Percentiles rank a stretch among this genome's conserved stretches.
Conservation (phyloP, 2,113 vertebrate species). For the Rhinolophus ferrumequinum region DNA sequence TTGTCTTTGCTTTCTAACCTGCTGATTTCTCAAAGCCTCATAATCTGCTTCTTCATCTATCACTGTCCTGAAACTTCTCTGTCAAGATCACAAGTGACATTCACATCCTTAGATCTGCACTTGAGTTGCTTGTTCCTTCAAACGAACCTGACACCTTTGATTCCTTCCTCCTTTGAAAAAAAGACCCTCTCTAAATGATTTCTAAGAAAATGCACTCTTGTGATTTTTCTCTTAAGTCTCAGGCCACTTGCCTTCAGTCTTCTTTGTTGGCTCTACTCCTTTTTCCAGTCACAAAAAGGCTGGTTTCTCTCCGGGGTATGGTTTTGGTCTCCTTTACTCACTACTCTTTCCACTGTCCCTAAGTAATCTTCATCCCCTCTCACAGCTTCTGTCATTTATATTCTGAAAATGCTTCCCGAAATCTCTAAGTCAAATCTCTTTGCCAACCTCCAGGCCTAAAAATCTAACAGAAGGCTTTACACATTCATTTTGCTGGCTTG, state of each 20-base stretch:
- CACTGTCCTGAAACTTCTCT: background rate
- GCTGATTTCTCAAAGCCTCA: background rate
- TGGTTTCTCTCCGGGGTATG: background rate
- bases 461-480: background rate
- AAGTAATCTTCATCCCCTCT: background rate
- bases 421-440: background rate
- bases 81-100: background rate
- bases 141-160: constrained; percentile 19
- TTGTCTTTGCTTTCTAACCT: background rate
- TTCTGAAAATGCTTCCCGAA: background rate
- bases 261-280: background rate
- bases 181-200: background rate
- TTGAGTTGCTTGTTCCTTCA: background rate
- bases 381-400: background rate
- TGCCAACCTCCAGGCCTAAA: background rate
- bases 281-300: background rate
- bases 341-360: background rate
- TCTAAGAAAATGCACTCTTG: background rate
- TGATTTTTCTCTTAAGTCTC: background rate
- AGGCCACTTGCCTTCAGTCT: background rate
- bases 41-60: background rate
- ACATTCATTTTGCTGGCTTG: background rate
- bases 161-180: background rate
- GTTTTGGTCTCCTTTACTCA: background rate
- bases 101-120: background rate